phyloP scores from a whole-genome alignment of 2,797 vertebrate species.

The Delichon dasypus region DNA sequence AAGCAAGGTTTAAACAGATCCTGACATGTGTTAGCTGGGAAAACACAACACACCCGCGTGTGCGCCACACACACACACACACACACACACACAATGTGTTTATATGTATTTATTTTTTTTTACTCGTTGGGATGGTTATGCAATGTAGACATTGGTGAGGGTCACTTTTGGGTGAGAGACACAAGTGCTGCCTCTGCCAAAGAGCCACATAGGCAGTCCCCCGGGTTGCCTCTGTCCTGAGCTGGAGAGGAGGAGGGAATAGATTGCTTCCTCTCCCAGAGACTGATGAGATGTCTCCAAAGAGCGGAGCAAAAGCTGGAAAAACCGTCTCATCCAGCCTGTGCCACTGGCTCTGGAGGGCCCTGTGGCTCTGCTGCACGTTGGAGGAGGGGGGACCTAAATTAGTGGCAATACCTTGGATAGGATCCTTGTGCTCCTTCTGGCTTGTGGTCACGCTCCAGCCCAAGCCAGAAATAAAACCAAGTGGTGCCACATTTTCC shows the following conservation, averaged over 20 bases:
- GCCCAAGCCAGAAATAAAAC: neutral
- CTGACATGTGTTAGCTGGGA: conserved; percentile 74
- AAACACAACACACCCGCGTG: conserved; percentile 18
- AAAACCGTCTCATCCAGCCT: neutral
- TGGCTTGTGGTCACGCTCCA: neutral
- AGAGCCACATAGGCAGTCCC: neutral
- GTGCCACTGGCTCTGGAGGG: neutral
- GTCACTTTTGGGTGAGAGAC: neutral
- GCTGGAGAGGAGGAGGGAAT: neutral
- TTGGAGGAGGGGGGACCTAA: neutral
- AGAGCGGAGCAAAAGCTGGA: neutral
- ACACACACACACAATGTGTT: neutral
- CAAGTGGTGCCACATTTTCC: neutral
- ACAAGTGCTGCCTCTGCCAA: neutral
- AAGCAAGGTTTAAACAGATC: conserved; percentile 75
- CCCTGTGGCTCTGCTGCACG: neutral
- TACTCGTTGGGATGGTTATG: neutral
- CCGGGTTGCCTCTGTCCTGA: neutral
- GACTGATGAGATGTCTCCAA: neutral
- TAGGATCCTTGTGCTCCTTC: neutral
- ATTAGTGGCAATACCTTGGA: neutral
- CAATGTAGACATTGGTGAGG: neutral
- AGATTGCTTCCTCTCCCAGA: neutral
- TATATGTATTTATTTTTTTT: neutral
- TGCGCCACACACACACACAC: neutral